Percentiles rank a stretch among this genome's conserved stretches.
Conservation (phyloP, 92 coral and sea anemone species). For the Umimayanthus kanabou region DNA sequence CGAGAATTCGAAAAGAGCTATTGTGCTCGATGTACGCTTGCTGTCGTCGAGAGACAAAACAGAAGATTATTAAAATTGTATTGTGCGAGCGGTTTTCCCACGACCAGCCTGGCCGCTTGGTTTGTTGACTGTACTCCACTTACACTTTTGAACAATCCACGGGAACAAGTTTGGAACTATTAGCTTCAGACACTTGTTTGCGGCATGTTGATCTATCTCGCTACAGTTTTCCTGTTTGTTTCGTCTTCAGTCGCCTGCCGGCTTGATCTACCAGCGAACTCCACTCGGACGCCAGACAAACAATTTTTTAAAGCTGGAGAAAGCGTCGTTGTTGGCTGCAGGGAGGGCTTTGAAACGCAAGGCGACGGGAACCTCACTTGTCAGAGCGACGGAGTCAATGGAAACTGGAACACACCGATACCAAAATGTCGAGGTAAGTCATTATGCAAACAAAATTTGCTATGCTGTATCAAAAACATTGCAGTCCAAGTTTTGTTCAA, state of each 20-base stretch:
- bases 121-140: neutral
- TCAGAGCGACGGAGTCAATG: conserved; percentile 28
- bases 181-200: neutral
- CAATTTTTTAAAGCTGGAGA: conserved; percentile 64
- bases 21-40: conserved; percentile 22
- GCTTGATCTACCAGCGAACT: conserved; percentile 63
- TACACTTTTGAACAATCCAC: neutral
- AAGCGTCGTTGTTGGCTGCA: conserved; percentile 57
- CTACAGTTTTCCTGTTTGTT: conserved; percentile 34
- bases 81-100: conserved; percentile 22
- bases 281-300: conserved; percentile 45
- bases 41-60: conserved; percentile 26
- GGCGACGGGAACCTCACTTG: conserved; percentile 73
- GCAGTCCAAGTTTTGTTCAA: neutral
- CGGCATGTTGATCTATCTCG: conserved; percentile 14
- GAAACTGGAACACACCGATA: conserved; percentile 61
- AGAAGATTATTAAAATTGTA: conserved; percentile 14
- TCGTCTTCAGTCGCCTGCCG: conserved; percentile 72
- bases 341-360: conserved; percentile 55
- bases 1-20: conserved; percentile 22
- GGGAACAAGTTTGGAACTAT: neutral
- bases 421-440: conserved; percentile 77
- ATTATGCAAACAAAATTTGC: neutral
- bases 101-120: neutral
- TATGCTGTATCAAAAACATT: neutral